Evolutionary conservation across 1,140 invertebrate species (phyloP), one percentile per base, ranked within the genome.

Genomic region (Drosophila pallidifrons): DNA sequence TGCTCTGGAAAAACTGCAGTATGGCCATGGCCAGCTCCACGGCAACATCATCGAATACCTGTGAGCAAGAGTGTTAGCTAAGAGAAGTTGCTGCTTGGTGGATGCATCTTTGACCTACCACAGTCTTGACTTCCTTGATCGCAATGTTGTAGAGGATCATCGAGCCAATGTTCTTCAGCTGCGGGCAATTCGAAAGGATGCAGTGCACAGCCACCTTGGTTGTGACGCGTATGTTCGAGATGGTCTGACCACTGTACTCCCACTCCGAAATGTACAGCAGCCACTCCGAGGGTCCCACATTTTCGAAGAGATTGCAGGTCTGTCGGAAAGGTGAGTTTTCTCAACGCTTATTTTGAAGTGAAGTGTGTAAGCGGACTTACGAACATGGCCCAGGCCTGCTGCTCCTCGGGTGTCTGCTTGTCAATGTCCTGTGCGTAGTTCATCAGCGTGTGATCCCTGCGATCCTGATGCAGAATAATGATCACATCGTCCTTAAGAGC

Each of bases 111-210:
- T 10, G 11, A 25, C 3, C 1, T 95, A 98, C 97, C 96, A 98
- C 97, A 93, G 97, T 97, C 96, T 98, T 98, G 95, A 97, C 97
- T 96, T 99, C 98, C 96, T 98, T 98, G 94, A 96, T 96, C 79
- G 97, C 97, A 64, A 98, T 94, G 93, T 99, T 99, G 93, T 98
- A 96, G 67, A 98, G 95, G 57, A 99, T 96, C 67, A 97, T 97
- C 3, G 96, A 95, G 51, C 98, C 98, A 72, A 95, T 94, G 49
- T 97, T 96, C 92, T 97, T 96, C 66, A 98, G 93, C 54, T 94
- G 94, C 8, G 94, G 91, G 15, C 94, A 94, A 64, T 97, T 96
- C 7, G 96, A 95, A 0, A 98, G 94, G 49, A 97, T 93, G 67
- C 96, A 96, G 91, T 98, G 97, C 1, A 98, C 97, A 10, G 96